Evolutionary conservation across 2,113 vertebrate species (phyloP).

Genomic region (Charadrius vociferus): DNA sequence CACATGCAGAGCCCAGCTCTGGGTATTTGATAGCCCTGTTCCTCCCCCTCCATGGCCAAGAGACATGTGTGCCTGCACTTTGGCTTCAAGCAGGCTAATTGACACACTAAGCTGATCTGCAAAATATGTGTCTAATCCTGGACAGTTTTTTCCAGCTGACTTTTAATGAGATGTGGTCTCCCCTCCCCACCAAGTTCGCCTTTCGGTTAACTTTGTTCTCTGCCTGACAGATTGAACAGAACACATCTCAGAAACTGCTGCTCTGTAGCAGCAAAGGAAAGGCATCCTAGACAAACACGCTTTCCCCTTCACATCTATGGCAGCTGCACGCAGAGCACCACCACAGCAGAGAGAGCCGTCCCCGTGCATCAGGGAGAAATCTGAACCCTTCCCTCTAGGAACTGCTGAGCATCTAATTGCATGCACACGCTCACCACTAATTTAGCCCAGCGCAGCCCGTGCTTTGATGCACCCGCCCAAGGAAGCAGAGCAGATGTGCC

Average conservation of each 20-base stretch:
- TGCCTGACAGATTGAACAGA: neutral
- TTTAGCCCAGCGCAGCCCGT: neutral
- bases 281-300: neutral
- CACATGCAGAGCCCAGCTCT: neutral
- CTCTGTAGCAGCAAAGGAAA: neutral
- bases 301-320: neutral
- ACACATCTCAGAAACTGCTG: neutral
- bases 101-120: neutral
- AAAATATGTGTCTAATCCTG: neutral
- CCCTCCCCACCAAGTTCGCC: neutral
- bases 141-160: neutral
- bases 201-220: neutral
- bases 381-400: neutral
- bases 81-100: neutral
- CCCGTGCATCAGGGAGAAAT: neutral
- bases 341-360: neutral
- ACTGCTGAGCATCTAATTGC: neutral
- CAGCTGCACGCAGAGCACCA: neutral
- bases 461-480: neutral
- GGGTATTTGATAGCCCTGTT: neutral
- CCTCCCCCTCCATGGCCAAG: neutral
- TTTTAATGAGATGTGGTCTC: neutral
- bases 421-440: neutral
- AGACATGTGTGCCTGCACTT: neutral
- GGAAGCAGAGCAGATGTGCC: neutral